These are phyloP conservation scores for Dascillus cervinus DNA, from an alignment of 2,888 invertebrate genomes.

Conservation along the genomic window DNA sequence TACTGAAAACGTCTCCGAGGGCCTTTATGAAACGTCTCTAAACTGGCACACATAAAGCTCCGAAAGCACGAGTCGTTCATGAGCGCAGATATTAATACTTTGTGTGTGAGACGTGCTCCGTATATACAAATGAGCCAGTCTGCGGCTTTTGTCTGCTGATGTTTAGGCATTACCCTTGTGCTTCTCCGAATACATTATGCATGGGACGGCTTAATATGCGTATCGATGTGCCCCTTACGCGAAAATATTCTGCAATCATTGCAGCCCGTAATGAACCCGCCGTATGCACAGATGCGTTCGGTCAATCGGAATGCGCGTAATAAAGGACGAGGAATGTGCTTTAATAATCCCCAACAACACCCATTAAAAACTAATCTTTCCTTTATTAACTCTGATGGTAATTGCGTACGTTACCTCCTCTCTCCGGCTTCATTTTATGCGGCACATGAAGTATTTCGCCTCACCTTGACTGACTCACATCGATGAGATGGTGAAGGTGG, in stretches of 20 bases:
- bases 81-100: constrained; percentile 22
- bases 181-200: constrained; percentile 21
- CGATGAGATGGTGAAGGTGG: too few species aligned
- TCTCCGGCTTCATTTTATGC: constrained; percentile 9
- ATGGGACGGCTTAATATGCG: too few species aligned
- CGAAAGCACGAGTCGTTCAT: constrained; percentile 16
- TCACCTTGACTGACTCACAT: too few species aligned
- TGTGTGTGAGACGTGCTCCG: constrained; percentile 22
- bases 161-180: constrained; percentile 19
- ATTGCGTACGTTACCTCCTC: constrained; percentile 10
- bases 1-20: constrained; percentile 22
- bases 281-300: too few species aligned
- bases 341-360: too few species aligned
- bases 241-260: too few species aligned
- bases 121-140: constrained; percentile 22
- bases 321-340: too few species aligned
- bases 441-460: constrained; percentile 10
- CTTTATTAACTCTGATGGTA: constrained; percentile 14
- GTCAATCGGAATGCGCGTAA: too few species aligned
- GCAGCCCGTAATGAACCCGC: too few species aligned
- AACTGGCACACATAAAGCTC: constrained; percentile 9
- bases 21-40: constrained; percentile 10
- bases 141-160: constrained; percentile 24
- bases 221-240: too few species aligned
- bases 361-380: constrained; percentile 15